Evolutionary conservation across 2,113 vertebrate species (phyloP).

Genomic region (Pogonocichla stellata): DNA sequence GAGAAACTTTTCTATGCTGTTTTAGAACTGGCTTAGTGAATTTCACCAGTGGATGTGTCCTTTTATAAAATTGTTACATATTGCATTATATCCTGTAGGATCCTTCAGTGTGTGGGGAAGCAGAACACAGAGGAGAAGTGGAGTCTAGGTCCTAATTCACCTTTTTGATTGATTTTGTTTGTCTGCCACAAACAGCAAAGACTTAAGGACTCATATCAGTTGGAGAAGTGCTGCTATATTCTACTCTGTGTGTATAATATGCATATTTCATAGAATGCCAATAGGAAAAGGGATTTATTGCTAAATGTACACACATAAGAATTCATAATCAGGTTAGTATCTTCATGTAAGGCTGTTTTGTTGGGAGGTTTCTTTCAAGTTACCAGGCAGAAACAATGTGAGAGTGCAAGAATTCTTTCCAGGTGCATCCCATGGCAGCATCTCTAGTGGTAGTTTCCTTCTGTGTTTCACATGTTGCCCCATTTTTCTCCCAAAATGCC

Average conservation of each 20-base stretch:
- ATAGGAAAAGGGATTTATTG: background rate
- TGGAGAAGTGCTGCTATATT: background rate
- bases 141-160: background rate
- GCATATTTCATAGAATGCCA: background rate
- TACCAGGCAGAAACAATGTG: background rate
- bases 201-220: background rate
- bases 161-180: background rate
- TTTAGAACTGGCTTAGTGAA: background rate
- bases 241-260: background rate
- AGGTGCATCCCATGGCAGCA: background rate
- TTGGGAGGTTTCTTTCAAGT: background rate
- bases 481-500: background rate
- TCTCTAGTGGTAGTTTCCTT: background rate
- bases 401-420: background rate
- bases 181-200: background rate
- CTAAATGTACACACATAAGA: background rate
- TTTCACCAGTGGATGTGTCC: background rate
- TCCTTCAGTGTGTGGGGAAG: background rate
- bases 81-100: background rate
- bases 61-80: background rate
- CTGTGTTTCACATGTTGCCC: fast-evolving
- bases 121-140: background rate
- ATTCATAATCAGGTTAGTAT: background rate
- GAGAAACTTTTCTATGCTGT: background rate
- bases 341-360: background rate